phyloP scores from a whole-genome alignment of 2,888 invertebrate species.

The Uloborus plumipes region DNA sequence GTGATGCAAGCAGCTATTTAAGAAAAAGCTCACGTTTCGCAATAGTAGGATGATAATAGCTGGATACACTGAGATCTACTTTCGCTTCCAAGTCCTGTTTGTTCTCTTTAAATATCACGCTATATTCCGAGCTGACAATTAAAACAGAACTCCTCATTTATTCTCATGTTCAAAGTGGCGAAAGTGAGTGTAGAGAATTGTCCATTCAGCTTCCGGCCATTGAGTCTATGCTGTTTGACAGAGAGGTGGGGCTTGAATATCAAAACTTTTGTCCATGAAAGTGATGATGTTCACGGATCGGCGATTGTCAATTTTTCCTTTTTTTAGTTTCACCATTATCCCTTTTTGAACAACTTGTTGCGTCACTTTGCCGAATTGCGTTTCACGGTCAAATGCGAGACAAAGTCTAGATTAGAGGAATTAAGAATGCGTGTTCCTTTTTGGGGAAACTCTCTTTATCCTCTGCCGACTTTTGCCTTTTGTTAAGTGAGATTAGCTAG shows the following conservation, averaged over 20 bases:
- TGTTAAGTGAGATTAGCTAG: no score
- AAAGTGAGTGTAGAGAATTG: constrained; percentile 45
- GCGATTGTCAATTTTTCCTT: constrained; percentile 42
- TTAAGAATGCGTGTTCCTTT: no score
- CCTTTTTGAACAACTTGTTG: background rate
- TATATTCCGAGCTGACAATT: no score
- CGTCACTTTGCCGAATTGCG: constrained; percentile 1
- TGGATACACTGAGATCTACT: no score
- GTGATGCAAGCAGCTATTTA: no score
- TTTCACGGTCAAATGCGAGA: constrained; percentile 55
- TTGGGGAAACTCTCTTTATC: background rate
- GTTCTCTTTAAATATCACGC: no score
- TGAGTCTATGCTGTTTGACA: constrained; percentile 26
- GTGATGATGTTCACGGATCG: constrained; percentile 47
- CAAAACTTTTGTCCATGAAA: constrained; percentile 39
- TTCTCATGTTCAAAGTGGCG: background rate
- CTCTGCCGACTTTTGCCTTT: background rate
- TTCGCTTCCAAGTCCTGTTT: no score
- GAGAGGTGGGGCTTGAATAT: constrained; percentile 25
- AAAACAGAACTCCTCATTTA: no score
- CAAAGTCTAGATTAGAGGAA: no score
- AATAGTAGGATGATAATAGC: no score
- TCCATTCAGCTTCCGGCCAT: constrained; percentile 44
- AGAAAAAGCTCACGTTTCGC: no score
- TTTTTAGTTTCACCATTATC: background rate